Percentiles rank a stretch among this genome's conserved stretches.
phyloP scores from a whole-genome alignment of 1,140 invertebrate genomes.

The Euwallacea fornicatus region DNA sequence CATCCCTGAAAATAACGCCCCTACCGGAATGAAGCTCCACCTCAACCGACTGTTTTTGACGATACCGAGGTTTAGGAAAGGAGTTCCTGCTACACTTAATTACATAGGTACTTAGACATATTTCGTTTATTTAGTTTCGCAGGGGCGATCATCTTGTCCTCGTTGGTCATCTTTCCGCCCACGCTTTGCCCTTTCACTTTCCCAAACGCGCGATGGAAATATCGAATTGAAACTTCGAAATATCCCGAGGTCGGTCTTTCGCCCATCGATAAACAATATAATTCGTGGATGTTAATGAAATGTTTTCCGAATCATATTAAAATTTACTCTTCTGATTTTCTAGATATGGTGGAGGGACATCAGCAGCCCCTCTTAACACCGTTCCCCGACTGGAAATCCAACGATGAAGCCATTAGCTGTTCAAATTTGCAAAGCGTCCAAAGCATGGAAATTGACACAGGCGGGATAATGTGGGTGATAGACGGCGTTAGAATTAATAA shows the following conservation, averaged over 20 bases:
- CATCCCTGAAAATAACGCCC: constrained; percentile 52
- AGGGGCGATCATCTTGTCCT: too few relatives aligned
- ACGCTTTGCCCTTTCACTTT: too few relatives aligned
- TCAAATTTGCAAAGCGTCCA: constrained; percentile 68
- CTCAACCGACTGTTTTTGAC: constrained; percentile 53
- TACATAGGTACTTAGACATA: constrained; percentile 5
- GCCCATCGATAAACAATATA: too few relatives aligned
- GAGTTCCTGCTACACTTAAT: constrained; percentile 54
- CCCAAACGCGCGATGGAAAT: too few relatives aligned
- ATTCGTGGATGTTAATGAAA: too few relatives aligned
- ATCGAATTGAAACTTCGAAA: too few relatives aligned
- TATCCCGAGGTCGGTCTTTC: too few relatives aligned
- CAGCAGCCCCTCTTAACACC: constrained; percentile 61
- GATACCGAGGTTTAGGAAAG: constrained; percentile 52
- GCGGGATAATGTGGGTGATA: constrained; percentile 71
- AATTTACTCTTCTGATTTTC: too few relatives aligned
- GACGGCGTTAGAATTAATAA: constrained; percentile 63
- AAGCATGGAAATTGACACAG: constrained; percentile 68
- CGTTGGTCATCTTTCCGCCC: too few relatives aligned
- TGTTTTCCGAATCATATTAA: too few relatives aligned
- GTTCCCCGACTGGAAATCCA: constrained; percentile 69
- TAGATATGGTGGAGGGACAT: constrained; percentile 1
- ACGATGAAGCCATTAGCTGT: constrained; percentile 61
- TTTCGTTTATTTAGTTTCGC: too few relatives aligned
- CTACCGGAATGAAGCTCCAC: constrained; percentile 54